Conservation (phyloP, 1,140 invertebrate species). For the Araneus ventricosus region DNA sequence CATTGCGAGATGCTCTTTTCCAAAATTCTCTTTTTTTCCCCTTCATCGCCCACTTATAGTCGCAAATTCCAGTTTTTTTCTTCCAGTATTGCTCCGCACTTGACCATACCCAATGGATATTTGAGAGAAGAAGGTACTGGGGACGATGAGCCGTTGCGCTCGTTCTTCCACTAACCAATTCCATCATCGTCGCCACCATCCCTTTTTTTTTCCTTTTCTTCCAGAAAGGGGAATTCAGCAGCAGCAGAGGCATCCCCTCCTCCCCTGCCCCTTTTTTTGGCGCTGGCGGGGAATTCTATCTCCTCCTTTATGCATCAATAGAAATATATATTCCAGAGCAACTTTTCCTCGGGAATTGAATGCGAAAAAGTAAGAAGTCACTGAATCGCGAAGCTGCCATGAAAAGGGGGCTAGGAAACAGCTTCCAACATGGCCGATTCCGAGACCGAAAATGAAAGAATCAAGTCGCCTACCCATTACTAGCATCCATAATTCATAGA, state of each 20-base stretch:
- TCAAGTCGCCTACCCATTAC: conserved; percentile 73
- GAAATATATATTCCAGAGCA: conserved; percentile 73
- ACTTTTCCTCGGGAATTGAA: conserved; percentile 73
- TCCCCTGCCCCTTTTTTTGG: conserved; percentile 9
- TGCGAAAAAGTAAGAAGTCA: conserved; percentile 74
- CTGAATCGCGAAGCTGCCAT: conserved; percentile 73
- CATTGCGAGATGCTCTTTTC: background rate
- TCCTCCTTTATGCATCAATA: conserved; percentile 71
- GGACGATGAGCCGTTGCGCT: conserved; percentile 32
- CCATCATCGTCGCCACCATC: conserved; percentile 60
- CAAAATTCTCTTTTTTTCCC: background rate
- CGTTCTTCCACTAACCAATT: conserved; percentile 67
- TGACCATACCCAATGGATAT: conserved; percentile 59
- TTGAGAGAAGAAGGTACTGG: background rate
- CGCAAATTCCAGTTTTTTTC: background rate
- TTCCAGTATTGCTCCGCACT: conserved; percentile 43
- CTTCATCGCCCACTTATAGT: background rate
- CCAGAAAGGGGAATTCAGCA: background rate
- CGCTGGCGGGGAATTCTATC: conserved; percentile 63
- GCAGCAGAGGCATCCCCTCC: background rate
- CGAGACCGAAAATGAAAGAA: conserved; percentile 73
- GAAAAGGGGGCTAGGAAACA: conserved; percentile 72
- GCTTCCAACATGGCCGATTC: conserved; percentile 68
- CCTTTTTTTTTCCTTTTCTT: conserved; percentile 4
- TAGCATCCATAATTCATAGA: conserved; percentile 73